These are phyloP conservation scores for Siniperca obscura DNA, from an alignment of 2,797 vertebrate species.

Conservation along the genomic window DNA sequence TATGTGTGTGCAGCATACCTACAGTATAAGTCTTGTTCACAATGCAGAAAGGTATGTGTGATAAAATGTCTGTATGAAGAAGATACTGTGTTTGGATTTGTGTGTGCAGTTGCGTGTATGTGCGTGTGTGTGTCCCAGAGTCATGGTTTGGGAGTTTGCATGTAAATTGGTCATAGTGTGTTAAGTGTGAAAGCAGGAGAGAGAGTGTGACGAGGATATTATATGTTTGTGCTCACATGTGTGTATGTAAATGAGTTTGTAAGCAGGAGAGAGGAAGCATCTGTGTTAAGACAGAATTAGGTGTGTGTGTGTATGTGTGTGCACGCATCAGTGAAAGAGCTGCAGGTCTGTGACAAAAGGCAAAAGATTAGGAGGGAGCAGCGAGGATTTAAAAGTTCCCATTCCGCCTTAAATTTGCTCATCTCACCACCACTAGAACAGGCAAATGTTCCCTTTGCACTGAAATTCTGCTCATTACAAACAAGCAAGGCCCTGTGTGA, in stretches of 20 bases:
- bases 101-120: not conserved
- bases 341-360: constrained; percentile 72
- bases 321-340: constrained; percentile 34
- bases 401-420: constrained; percentile 55
- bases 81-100: constrained; percentile 20
- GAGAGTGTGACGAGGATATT: constrained; percentile 40
- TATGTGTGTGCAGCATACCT: constrained; percentile 7
- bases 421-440: constrained; percentile 46
- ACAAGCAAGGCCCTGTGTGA: constrained; percentile 11
- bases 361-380: constrained; percentile 68
- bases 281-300: constrained; percentile 61
- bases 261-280: constrained; percentile 48
- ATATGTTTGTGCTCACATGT: constrained; percentile 51
- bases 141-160: constrained; percentile 25
- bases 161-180: constrained; percentile 28
- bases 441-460: constrained; percentile 29
- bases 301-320: constrained; percentile 41
- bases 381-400: constrained; percentile 67
- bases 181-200: constrained; percentile 8
- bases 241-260: constrained; percentile 60
- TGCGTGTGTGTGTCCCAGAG: constrained; percentile 6
- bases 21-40: constrained; percentile 1
- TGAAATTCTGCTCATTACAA: constrained; percentile 34
- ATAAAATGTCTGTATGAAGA: constrained; percentile 34
- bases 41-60: constrained; percentile 6